Evolutionary conservation across 2,888 invertebrate species (phyloP), one percentile per base, ranked within the genome.

Genomic region (Nebria brevicollis): DNA sequence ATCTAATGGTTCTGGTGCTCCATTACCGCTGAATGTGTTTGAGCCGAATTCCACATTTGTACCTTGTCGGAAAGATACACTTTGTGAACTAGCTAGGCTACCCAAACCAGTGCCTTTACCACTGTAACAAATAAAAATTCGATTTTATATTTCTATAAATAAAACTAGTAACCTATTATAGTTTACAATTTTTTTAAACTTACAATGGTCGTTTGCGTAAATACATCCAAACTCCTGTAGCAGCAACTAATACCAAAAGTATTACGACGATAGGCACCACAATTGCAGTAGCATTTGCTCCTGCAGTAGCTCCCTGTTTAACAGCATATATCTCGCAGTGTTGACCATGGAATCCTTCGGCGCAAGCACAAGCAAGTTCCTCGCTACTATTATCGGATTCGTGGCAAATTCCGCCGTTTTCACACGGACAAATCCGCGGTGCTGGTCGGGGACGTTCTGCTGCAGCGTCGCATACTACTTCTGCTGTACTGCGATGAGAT

Each of bases 1-100:
- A 86, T 95, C 96, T 64, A 94, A 89, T 10, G 94, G 94, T 88
- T 93, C 93, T 0, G 89, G 87, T 86, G 85, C 87, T 80, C 87
- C 90, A 13, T 90, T 90, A 81, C 91, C 93, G 66, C 92, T 93
- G 81, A 91, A 91, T 41, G 91, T 89, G 85, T 91, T 91, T 8
- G 91, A 90, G 65, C 93, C 93, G 90, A 97, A 97, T 90, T 97
- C 97, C 70, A 97, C 97, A 89, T 97, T 97, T 77, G 96, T 97
- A 77, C 97, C 97, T 88, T 95, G 96, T 42, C 97, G 92, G 92
- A 97, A 97, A 73, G 97, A 96, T 20, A 97, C 97, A 88, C 96
- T 96, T 89, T 96, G 96, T 81, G 96, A 96, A 82, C 95, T 96
- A 70, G 96, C 94, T 82, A 96, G 89, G 86, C 95, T 94, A 82